Evolutionary conservation across 2,888 invertebrate species (phyloP), one percentile per base, ranked within the genome.

Genomic region (Ennomos quercinarius): DNA sequence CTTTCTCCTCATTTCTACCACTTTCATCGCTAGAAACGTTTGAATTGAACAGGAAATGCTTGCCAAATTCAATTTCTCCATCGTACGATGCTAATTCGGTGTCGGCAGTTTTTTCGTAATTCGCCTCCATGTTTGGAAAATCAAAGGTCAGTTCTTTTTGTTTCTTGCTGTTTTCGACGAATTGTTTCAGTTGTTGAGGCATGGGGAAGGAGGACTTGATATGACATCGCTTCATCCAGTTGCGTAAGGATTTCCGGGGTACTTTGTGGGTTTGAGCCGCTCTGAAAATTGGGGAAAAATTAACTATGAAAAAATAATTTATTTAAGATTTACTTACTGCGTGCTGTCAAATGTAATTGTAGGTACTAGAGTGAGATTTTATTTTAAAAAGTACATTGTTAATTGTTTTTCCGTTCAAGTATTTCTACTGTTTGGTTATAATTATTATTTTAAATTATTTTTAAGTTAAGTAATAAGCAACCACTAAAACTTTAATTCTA

Each of bases 161-260:
- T 62, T 86, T 89, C 60, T 90, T 91, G 78, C 91, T 92, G 71
- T 93, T 93, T 52, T 93, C 93, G 0, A 93, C 94, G 57, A 93
- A 93, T 52, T 94, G 93, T 56, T 93, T 93, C 0, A 94, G 73
- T 60, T 94, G 94, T 40, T 93, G 93, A 1, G 94, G 94, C 94
- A 94, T 94, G 0, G 94, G 94, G 78, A 93, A 94, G 0, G 93
- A 93, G 0, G 94, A 94, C 57, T 94, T 94, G 10, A 94, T 94
- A 79, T 94, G 93, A 75, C 94, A 94, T 0, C 94, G 83, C 67
- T 94, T 94, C 94, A 94, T 94, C 93, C 94, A 94, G 78, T 94
- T 94, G 3, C 94, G 87, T 0, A 94, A 84, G 0, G 94, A 94
- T 56, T 94, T 94, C 12, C 94, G 83, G 0, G 94, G 94, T 0